phyloP scores from a whole-genome alignment of 1,140 invertebrate genomes.

The Drosophila nigromelanica region DNA sequence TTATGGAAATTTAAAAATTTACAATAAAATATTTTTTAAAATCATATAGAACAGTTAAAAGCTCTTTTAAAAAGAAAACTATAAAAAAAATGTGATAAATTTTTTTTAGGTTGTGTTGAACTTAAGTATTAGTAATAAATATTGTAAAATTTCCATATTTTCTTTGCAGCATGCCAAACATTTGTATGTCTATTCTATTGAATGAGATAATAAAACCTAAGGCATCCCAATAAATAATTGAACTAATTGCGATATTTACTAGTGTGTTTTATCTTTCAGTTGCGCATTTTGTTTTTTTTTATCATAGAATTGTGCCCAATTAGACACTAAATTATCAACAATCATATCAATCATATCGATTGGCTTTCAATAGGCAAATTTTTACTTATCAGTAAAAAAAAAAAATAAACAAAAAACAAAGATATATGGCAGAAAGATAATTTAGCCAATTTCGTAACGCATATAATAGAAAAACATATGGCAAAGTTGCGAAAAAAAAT shows the following conservation, averaged over 20 bases:
- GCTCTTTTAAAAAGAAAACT: too few relatives aligned
- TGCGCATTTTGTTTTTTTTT: neutral
- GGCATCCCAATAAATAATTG: conserved; percentile 2
- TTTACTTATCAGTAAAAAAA: conserved; percentile 19
- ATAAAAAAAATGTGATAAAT: too few relatives aligned
- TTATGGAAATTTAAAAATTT: too few relatives aligned
- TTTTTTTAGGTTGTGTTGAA: too few relatives aligned
- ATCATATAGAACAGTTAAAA: too few relatives aligned
- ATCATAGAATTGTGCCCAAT: conserved; percentile 27
- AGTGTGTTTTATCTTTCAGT: neutral
- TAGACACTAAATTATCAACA: conserved; percentile 46
- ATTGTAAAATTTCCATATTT: neutral
- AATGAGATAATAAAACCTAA: neutral
- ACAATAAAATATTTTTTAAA: too few relatives aligned
- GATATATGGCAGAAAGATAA: conserved; percentile 25
- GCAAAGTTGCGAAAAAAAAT: neutral
- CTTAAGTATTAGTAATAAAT: too few relatives aligned
- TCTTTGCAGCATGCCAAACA: neutral
- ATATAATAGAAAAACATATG: conserved; percentile 5
- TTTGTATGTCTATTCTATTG: neutral
- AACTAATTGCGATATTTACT: neutral
- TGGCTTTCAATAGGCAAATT: conserved; percentile 31
- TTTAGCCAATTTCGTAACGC: neutral
- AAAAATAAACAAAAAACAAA: neutral
- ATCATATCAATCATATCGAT: conserved; percentile 51